These are phyloP conservation scores for Phocoena sinus DNA, from an alignment of 2,113 vertebrate genomes.

Conservation along the genomic window DNA sequence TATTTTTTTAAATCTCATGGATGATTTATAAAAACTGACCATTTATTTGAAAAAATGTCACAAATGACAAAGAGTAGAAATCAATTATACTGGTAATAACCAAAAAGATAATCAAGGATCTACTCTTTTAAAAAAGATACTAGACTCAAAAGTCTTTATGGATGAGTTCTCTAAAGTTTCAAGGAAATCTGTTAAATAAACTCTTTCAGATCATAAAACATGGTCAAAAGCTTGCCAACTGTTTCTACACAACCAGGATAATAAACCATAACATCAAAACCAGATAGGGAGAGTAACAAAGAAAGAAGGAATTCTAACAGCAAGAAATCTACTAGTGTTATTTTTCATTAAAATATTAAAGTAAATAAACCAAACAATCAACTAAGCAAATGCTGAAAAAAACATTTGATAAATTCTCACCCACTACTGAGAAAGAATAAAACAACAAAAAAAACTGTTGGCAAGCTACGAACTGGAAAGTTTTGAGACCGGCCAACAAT, in stretches of 20 bases:
- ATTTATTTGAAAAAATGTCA: background rate
- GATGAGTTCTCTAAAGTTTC: background rate
- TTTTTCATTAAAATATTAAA: constrained; percentile 35
- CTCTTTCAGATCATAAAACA: background rate
- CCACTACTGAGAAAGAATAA: background rate
- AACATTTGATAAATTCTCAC: background rate
- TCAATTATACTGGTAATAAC: background rate
- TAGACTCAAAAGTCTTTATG: background rate
- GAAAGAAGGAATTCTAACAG: background rate
- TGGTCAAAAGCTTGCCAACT: background rate
- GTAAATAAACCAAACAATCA: background rate
- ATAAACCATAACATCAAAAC: background rate
- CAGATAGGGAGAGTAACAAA: background rate
- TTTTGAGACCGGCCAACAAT: background rate
- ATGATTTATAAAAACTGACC: background rate
- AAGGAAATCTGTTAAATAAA: constrained; percentile 8
- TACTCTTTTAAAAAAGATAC: background rate
- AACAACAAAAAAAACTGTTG: background rate
- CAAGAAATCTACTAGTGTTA: background rate
- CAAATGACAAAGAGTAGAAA: background rate
- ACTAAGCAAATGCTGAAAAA: background rate
- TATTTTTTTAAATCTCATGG: background rate
- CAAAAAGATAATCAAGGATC: background rate
- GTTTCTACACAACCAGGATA: background rate
- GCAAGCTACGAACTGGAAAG: background rate